Evolutionary conservation across 1,140 invertebrate genomes (phyloP).

Genomic region (Papilio polytes): DNA sequence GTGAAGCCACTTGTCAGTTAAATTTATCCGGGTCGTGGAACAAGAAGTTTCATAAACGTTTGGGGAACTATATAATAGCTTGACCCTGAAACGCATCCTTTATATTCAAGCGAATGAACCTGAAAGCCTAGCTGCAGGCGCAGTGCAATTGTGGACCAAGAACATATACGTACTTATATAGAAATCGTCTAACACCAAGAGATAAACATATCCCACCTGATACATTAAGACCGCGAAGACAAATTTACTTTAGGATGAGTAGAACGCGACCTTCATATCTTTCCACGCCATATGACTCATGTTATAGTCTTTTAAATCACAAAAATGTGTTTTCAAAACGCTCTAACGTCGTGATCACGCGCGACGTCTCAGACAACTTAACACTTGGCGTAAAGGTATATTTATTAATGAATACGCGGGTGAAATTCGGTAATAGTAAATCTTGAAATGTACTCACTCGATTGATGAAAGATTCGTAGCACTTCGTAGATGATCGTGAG

Average conservation of each 20-base stretch:
- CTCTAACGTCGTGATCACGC: constrained; percentile 58
- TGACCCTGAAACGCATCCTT: constrained; percentile 34
- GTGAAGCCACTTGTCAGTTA: constrained; percentile 23
- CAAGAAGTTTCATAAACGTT: constrained; percentile 2
- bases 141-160: background rate
- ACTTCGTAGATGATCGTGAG: constrained; percentile 44
- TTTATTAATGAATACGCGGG: constrained; percentile 4
- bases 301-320: constrained; percentile 49
- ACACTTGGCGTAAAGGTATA: constrained; percentile 7
- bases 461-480: constrained; percentile 39
- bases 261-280: constrained; percentile 66
- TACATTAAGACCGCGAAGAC: constrained; percentile 67
- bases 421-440: constrained; percentile 33
- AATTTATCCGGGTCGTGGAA: constrained; percentile 9
- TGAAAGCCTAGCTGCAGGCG: constrained; percentile 4
- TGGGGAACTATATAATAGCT: background rate
- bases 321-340: constrained; percentile 58
- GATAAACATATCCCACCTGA: constrained; percentile 65
- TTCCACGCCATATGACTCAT: constrained; percentile 63
- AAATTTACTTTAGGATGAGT: constrained; percentile 75
- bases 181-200: constrained; percentile 44
- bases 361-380: constrained; percentile 34
- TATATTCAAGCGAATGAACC: constrained; percentile 22
- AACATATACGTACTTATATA: constrained; percentile 21
- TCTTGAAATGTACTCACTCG: constrained; percentile 40